Evolutionary conservation across 2,888 invertebrate genomes (phyloP), one percentile per base, ranked within the genome.

Genomic region (Diplolepis rosae): DNA sequence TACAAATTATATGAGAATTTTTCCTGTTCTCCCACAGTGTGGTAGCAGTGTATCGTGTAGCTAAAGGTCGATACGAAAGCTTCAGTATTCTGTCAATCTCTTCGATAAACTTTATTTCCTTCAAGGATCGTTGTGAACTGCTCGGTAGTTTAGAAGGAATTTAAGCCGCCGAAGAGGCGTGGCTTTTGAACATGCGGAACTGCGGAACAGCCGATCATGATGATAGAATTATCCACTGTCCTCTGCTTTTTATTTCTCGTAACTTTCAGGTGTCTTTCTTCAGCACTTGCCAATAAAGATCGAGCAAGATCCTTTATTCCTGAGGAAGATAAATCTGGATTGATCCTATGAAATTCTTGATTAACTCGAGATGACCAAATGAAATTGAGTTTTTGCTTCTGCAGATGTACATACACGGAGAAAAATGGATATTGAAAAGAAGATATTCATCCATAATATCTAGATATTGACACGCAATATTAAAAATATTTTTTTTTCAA

Each of bases 1-100:
- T 45, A 66, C 66, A 27, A 24, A 48, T 56, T 32, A 15, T 61
- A 61, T 39, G 61, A 61, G 39, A 39, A 61, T 39, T 61, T 61
- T 61, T 61, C 39, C 61, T 35, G 11, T 32, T 42, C 48, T 65
- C 45, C 50, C 24, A 66, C 65, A 66, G 42, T 15, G 24, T 24
- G 24, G 28, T 7, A 48, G 30, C 48, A 9, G 45, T 11, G 48
- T 48, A 73, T 74, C 69, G 74, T 69, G 69, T 72, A 69, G 74
- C 65, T 68, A 72, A 72, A 70, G 72, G 70, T 48, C 48, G 48
- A 39, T 13, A 13, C 22, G n/a, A 24, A 39, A 24, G 27, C 39
- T 18, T 39, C 39, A 61, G 32, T n/a, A 39, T 39, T 39, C 39
- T n/a, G 24, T 13, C 61, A 61, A 61, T 39, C 13, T 7, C 39